Evolutionary conservation across 2,888 invertebrate genomes (phyloP), one percentile per base, ranked within the genome.

Genomic region (Lobophora halterata): DNA sequence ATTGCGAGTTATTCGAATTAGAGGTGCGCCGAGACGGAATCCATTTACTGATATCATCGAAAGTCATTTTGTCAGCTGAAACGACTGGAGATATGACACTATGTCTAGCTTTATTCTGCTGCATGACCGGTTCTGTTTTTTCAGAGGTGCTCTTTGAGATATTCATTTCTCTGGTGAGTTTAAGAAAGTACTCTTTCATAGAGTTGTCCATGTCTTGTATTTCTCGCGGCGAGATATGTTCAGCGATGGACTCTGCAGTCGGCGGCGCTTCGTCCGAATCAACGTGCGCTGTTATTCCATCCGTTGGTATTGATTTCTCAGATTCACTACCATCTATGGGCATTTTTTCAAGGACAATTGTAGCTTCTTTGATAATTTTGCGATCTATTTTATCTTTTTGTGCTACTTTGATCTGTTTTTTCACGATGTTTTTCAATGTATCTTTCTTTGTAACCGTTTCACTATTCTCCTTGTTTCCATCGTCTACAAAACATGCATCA

Each of bases 231-330:
- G 55, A 32, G 1, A 73, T 37, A 1, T 35, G 38, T 53, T 71
- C 48, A 1, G 42, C 34, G 2, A 78, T 58, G 2, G 56, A 33
- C n/a, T 57, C 48, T 0, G 59, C 35, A 26, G 55, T 52, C 0
- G 79, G 81, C 0, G 82, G 81, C 0, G 40, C 34, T 56, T 80
- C 79, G n/a, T 74, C 56, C 0, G 55, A 49, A 23, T 71, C 68
- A 0, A 76, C 77, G 16, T 81, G 81, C 1, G 64, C 83, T 10
- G 65, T 79, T 9, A 82, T 80, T 1, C 75, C 78, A n/a, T 61
- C 31, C 2, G 77, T 74, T 2, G 54, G 51, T 37, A 82, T 74
- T 5, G 80, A 73, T 18, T 45, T 61, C 4, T 70, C 71, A 1
- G 66, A 66, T 24, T 50, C 52, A 0, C 16, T 24, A 14, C 55